Conservation (phyloP, 2,797 vertebrate species). For the Alectoris magna region DNA sequence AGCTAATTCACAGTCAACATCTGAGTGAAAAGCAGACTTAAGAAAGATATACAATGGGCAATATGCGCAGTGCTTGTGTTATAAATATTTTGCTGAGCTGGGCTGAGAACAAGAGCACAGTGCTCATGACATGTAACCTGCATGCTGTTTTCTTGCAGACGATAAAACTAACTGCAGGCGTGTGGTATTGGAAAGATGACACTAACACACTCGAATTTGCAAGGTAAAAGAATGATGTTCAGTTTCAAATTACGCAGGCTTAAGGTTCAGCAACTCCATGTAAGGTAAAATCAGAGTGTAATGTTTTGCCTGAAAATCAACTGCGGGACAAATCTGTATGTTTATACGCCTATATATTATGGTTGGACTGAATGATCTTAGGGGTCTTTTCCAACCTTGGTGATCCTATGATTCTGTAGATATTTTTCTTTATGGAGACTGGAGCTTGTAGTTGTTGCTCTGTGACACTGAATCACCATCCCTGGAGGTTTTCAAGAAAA, state of each 20-base stretch:
- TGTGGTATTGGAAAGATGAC: slow-evolving; percentile 78
- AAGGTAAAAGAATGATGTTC: slow-evolving; percentile 62
- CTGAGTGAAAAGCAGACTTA: background rate
- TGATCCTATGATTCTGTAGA: no score
- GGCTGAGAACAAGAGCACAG: background rate
- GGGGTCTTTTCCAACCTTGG: no score
- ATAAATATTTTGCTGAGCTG: background rate
- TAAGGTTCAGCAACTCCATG: background rate
- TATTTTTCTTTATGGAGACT: background rate
- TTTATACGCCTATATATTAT: background rate
- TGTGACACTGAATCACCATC: background rate
- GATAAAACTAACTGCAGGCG: slow-evolving; percentile 29
- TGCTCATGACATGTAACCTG: background rate
- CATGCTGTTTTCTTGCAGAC: slow-evolving; percentile 63
- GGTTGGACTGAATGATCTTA: no score
- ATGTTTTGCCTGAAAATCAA: background rate
- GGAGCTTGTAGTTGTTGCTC: background rate
- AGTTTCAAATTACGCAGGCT: background rate
- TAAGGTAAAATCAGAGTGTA: background rate
- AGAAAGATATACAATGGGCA: background rate
- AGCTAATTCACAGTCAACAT: background rate
- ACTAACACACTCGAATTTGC: slow-evolving; percentile 73
- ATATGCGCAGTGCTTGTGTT: background rate
- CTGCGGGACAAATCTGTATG: background rate
- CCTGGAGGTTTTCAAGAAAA: no score